These are phyloP conservation scores for Hystrix brachyura DNA, from an alignment of 2,113 vertebrate genomes.

Conservation along the genomic window DNA sequence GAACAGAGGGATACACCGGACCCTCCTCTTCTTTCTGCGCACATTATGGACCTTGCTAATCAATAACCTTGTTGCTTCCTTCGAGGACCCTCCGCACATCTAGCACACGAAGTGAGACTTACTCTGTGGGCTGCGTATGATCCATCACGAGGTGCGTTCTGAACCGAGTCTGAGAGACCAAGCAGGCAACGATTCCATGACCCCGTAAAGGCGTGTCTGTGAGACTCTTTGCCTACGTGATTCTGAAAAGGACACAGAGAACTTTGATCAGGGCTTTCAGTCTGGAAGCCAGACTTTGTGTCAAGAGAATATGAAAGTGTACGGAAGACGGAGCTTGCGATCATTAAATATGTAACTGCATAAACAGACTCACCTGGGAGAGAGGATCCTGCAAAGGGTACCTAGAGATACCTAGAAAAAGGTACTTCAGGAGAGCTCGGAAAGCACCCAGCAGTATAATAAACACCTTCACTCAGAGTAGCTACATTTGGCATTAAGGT, in stretches of 20 bases:
- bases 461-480: neutral
- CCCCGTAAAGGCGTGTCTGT: neutral
- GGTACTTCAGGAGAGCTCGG: neutral
- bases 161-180: neutral
- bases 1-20: neutral
- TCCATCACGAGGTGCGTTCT: neutral
- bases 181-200: neutral
- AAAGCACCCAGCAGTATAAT: neutral
- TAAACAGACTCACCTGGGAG: neutral
- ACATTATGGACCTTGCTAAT: neutral
- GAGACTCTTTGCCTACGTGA: neutral
- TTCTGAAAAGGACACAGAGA: neutral
- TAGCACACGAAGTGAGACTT: neutral
- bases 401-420: neutral
- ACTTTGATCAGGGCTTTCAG: neutral
- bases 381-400: slow-evolving; percentile 7
- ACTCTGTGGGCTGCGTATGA: neutral
- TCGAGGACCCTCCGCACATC: neutral
- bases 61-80: neutral
- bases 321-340: neutral
- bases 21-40: neutral
- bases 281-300: slow-evolving; percentile 11
- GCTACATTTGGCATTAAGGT: neutral
- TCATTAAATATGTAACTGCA: neutral
- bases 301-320: neutral